Evolutionary conservation across 2,888 invertebrate species (phyloP), one percentile per base, ranked within the genome.

Genomic region (Alloscopus bannaensis): DNA sequence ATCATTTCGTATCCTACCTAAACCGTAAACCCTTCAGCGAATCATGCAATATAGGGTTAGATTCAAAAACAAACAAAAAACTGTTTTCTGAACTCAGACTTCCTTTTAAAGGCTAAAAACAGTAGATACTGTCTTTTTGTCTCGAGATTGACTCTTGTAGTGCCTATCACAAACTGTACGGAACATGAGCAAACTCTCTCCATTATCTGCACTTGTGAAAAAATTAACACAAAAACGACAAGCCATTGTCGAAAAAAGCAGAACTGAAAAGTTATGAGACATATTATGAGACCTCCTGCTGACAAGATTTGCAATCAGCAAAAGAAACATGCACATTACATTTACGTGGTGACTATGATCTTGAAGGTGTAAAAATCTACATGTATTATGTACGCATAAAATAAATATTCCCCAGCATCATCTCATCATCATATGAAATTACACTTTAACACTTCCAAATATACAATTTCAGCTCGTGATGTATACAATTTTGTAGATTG

Each of bases 231-330:
- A n/a, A n/a, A n/a, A 18, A 50, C 18, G 22, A n/a, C 20, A 50
- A 3, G 20, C 50, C 2, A 50, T 50, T 50, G 50, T 50, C 18
- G 22, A n/a, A n/a, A 45, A 50, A 50, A 18, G 3, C 20, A 22
- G 8, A 18, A 8, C 20, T 24, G 22, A 31, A n/a, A n/a, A 31
- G 22, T 59, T 11, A 59, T 31, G 29, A 18, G 59, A 59, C 31
- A 59, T 13, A 29, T 31, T 31, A 59, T 29, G 29, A 31, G 59
- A 59, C 59, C 59, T 22, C 59, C 59, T 31, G 31, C 31, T 59
- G 59, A 52, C 3, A 52, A 24, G 3, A 24, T 24, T 52, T 52
- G 24, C 6, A 8, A 13, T 13, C 36, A 6, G 13, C 13, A 13
- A 36, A 36, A 36, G 6, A 36, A 36, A 8, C 8, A 6, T 36